Evolutionary conservation across 2,888 invertebrate genomes (phyloP).

Genomic region (Yponomeuta malinellus): DNA sequence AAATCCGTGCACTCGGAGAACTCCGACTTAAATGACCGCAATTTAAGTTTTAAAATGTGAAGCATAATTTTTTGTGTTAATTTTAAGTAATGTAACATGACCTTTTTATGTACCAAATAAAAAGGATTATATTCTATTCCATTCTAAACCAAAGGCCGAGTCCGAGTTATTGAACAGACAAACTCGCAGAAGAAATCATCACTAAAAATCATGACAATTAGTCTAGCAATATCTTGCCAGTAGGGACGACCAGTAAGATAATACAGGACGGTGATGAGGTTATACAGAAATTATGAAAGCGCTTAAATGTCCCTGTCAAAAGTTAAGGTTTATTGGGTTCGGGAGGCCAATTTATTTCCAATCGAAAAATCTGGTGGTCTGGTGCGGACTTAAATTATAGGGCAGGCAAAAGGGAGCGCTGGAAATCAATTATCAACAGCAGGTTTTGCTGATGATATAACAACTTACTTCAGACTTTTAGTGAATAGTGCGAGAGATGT

Average conservation of each 20-base stretch:
- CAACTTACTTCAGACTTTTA: background rate
- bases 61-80: no score
- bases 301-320: slow-evolving; percentile 8
- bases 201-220: no score
- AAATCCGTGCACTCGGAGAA: no score
- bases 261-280: slow-evolving; percentile 3
- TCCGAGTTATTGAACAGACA: no score
- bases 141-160: no score
- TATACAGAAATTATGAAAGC: slow-evolving; percentile 4
- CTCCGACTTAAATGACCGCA: no score
- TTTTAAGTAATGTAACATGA: no score
- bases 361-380: background rate
- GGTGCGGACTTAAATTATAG: background rate
- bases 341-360: background rate
- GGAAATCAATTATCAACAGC: background rate
- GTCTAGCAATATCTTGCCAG: background rate
- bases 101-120: no score
- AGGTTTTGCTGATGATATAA: background rate
- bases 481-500: background rate
- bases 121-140: no score
- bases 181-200: no score
- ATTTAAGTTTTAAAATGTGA: no score
- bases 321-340: background rate
- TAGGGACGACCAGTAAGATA: background rate
- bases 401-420: background rate